A percentile compares a stretch with the other conserved stretches of the same genome.
These are phyloP conservation scores for Lycodopsis pacificus DNA, from an alignment of 2,797 vertebrate genomes.

Conservation along the genomic window DNA sequence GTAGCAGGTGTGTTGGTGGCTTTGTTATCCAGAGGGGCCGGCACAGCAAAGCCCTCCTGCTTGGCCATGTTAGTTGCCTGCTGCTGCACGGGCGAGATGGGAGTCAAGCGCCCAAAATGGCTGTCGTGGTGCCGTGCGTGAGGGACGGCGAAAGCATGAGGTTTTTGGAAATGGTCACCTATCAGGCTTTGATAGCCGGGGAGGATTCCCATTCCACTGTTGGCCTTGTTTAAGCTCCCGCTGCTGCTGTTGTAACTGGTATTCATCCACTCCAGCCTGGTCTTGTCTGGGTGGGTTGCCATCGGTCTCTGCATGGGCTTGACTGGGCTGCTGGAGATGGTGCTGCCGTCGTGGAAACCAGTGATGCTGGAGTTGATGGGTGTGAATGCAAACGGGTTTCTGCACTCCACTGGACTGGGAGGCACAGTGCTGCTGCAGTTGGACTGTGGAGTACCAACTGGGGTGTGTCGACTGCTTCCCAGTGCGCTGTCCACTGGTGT, in stretches of 20 bases:
- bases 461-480: conserved; percentile 95
- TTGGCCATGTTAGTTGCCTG: conserved; percentile 87
- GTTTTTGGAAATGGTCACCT: conserved; percentile 97
- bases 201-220: conserved; percentile 88
- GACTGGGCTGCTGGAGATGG: conserved; percentile 94
- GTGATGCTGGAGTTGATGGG: conserved; percentile 96
- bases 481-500: conserved; percentile 95
- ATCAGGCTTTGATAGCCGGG: conserved; percentile 94
- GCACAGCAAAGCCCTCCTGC: conserved; percentile 97
- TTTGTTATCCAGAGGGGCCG: conserved; percentile 96
- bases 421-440: conserved; percentile 97
- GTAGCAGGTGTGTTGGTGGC: conserved; percentile 78
- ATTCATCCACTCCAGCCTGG: conserved; percentile 97
- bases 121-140: conserved; percentile 90
- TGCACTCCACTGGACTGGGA: conserved; percentile 97
- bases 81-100: conserved; percentile 95
- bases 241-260: conserved; percentile 88
- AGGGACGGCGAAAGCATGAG: conserved; percentile 96
- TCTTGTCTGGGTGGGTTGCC: conserved; percentile 98
- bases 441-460: conserved; percentile 94
- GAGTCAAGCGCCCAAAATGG: conserved; percentile 93
- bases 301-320: conserved; percentile 99
- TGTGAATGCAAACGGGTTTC: conserved; percentile 97
- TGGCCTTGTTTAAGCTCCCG: conserved; percentile 81
- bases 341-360: conserved; percentile 92